Evolutionary conservation across 2,113 vertebrate species (phyloP), one percentile per base, ranked within the genome.

Genomic region (Stercorarius parasiticus): DNA sequence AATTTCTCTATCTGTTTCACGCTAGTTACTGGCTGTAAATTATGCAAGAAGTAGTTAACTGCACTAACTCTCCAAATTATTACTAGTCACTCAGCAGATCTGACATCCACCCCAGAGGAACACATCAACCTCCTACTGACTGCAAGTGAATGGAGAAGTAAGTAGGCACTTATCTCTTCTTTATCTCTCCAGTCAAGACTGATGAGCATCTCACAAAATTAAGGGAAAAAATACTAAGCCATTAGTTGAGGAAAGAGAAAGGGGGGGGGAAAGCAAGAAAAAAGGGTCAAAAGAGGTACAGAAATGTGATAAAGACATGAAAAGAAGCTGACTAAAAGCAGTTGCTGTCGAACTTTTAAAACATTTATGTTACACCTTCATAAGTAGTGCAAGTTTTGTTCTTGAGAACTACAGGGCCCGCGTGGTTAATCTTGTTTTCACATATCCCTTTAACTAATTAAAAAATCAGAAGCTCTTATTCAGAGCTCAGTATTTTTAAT

Each of bases 41-140:
- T 97, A 96, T 95, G 94, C 95, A 96, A 78, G 95, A 97, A 85
- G 47, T 80, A 96, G 92, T 84, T 95, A 96, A 91, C 93, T 85
- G 93, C 74, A 66, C 67, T 82, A 95, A 72, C 88, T 95, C 91
- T 87, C 65, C 88, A 94, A 94, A 95, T 96, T 89, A 95, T 94
- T 92, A 69, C 92, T 93, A 97, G 86, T 95, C 97, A 97, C 94
- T 96, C 94, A 97, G 88, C 83, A 96, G 65, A 87, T 95, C 83
- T 97, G 95, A 97, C 95, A 97, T 91, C 91, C 73, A 95, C 96
- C 97, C 94, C 97, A 94, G 66, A 97, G 97, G 95, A 96, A 69
- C 96, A 84, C 56, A 91, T 97, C 97, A 96, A 82, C 83, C 96
- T 95, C 96, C 95, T 94, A 97, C 94, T 97, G 89, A 95, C 91